phyloP scores from a whole-genome alignment of 2,113 vertebrate genomes.

The Arenaria interpres region DNA sequence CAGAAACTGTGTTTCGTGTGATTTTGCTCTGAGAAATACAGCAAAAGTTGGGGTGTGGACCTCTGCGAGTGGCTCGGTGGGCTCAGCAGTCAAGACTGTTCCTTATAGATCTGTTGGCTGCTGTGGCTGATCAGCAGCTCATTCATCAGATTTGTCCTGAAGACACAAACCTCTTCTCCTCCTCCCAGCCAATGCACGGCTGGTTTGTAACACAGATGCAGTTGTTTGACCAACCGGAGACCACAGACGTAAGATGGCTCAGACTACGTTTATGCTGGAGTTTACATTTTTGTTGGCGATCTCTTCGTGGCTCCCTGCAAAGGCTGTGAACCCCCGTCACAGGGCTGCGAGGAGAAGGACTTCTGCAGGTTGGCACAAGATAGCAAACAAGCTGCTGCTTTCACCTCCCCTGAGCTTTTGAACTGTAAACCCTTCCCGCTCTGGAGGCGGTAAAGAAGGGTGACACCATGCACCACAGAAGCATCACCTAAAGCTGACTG shows the following conservation, averaged over 20 bases:
- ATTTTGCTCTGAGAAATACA: neutral
- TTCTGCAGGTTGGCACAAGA: constrained; percentile 20
- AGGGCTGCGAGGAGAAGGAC: neutral
- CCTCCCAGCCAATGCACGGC: neutral
- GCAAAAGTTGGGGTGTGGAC: neutral
- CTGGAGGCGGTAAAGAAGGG: neutral
- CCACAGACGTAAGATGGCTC: neutral
- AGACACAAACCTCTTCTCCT: neutral
- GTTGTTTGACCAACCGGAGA: neutral
- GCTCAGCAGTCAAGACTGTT: neutral
- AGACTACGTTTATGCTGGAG: neutral
- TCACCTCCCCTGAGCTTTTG: neutral
- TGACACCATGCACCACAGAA: too few relatives aligned
- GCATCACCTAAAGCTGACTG: neutral
- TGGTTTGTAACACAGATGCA: neutral
- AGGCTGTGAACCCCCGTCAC: neutral
- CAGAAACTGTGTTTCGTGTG: neutral
- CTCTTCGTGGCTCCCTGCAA: neutral
- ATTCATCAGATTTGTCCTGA: neutral
- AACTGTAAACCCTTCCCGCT: neutral
- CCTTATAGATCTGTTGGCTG: neutral
- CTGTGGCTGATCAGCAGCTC: neutral
- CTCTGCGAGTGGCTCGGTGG: neutral
- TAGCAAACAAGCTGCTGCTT: neutral
- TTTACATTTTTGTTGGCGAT: neutral